A percentile compares a stretch with the other conserved stretches of the same genome.
These are phyloP conservation scores for Caenorhabditis sp. DNA, from an alignment of 2,888 invertebrate species.

Conservation along the genomic window DNA sequence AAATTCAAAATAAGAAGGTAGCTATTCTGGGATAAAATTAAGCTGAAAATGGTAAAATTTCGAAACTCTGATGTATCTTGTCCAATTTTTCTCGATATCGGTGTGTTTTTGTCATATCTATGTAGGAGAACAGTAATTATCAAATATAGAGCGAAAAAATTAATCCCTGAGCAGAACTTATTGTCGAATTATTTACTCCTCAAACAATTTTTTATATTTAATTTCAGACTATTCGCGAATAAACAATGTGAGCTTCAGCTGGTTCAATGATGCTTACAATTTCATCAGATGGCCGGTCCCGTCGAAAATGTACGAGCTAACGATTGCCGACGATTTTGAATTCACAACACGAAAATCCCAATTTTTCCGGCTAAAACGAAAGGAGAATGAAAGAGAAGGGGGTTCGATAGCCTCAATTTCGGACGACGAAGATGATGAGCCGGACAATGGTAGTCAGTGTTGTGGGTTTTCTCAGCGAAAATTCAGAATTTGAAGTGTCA, in stretches of 20 bases:
- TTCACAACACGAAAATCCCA: not conserved
- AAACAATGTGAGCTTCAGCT: not conserved
- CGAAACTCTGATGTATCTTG: no score
- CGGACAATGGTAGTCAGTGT: not conserved
- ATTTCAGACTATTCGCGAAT: constrained; percentile 13
- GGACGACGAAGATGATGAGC: not conserved
- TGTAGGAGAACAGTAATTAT: no score
- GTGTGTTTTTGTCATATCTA: no score
- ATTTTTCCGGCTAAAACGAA: not conserved
- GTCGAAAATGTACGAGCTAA: constrained; percentile 16
- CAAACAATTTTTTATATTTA: not conserved
- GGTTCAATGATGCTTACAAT: not conserved
- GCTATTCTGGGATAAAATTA: no score
- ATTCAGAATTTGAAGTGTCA: no score
- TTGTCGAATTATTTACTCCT: no score
- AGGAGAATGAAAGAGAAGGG: not conserved
- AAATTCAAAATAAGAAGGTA: no score
- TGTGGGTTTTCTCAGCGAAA: not conserved
- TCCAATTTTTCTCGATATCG: no score
- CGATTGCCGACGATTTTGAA: not conserved
- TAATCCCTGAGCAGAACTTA: no score
- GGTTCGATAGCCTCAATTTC: not conserved
- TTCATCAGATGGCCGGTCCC: constrained; percentile 15
- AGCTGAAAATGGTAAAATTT: no score
- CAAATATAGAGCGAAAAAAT: no score